Conservation (phyloP, 2,888 invertebrate genomes). For the Aleiodes alternator region DNA sequence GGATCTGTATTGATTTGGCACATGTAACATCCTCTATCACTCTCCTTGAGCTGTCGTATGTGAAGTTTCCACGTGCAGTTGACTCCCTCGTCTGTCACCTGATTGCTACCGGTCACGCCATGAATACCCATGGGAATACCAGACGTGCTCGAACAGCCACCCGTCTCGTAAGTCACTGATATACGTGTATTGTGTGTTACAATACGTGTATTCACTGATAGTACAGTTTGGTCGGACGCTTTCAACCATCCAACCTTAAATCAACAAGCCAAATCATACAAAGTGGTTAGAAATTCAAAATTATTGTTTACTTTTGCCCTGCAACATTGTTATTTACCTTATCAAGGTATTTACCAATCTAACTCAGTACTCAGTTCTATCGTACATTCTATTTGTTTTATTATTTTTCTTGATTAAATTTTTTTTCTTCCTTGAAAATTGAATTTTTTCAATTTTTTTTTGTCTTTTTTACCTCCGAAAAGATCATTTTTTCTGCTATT, state of each 20-base stretch:
- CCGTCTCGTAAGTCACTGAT: slow-evolving; percentile 87
- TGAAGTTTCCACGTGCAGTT: slow-evolving; percentile 90
- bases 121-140: slow-evolving; percentile 76
- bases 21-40: slow-evolving; percentile 93
- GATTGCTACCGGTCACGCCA: slow-evolving; percentile 85
- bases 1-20: slow-evolving; percentile 93
- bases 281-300: slow-evolving; percentile 34
- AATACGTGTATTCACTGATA: slow-evolving; percentile 89
- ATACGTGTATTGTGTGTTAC: slow-evolving; percentile 91
- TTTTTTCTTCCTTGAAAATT: too few species aligned
- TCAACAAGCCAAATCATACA: slow-evolving; percentile 37
- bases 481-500: too few species aligned
- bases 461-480: too few species aligned
- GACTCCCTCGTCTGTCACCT: slow-evolving; percentile 88
- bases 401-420: too few species aligned
- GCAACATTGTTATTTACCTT: background rate
- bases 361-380: background rate
- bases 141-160: slow-evolving; percentile 58
- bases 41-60: slow-evolving; percentile 87
- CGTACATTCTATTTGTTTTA: background rate
- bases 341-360: too few species aligned
- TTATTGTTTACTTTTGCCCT: slow-evolving; percentile 1
- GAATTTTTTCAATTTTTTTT: too few species aligned
- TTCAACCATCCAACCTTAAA: slow-evolving; percentile 92
- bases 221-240: slow-evolving; percentile 92